Percentiles rank a stretch among this genome's conserved stretches.
These are phyloP conservation scores for Pseudomyrmex dendroicus DNA, from an alignment of 1,140 invertebrate genomes.

Conservation along the genomic window DNA sequence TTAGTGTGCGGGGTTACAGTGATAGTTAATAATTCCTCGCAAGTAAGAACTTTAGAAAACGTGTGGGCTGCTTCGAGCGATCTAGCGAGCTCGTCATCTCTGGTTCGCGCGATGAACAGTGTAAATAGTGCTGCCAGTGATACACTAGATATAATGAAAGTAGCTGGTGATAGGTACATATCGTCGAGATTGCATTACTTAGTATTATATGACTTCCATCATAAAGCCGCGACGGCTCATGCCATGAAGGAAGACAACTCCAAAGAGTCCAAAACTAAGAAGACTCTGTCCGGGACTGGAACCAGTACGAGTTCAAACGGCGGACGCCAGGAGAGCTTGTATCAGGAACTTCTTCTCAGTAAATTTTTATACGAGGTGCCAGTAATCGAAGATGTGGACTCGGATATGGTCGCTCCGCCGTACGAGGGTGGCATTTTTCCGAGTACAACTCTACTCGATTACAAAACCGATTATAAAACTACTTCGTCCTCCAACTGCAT, in stretches of 20 bases:
- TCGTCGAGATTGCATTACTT: slow-evolving; percentile 83
- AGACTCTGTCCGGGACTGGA: slow-evolving; percentile 82
- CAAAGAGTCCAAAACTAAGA: slow-evolving; percentile 82
- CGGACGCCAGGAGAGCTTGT: slow-evolving; percentile 81
- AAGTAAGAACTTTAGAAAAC: slow-evolving; percentile 81
- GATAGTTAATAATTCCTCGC: slow-evolving; percentile 73
- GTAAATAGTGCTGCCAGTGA: slow-evolving; percentile 87
- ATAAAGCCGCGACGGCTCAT: slow-evolving; percentile 77
- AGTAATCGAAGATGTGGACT: slow-evolving; percentile 83
- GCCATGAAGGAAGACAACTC: slow-evolving; percentile 76
- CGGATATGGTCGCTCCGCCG: slow-evolving; percentile 78
- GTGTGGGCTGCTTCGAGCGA: slow-evolving; percentile 83
- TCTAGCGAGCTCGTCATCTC: slow-evolving; percentile 82
- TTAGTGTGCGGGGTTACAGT: slow-evolving; percentile 84
- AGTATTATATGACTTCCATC: slow-evolving; percentile 87
- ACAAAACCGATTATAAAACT: slow-evolving; percentile 20
- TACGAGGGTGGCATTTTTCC: slow-evolving; percentile 80
- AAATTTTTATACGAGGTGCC: slow-evolving; percentile 84
- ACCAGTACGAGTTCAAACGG: slow-evolving; percentile 83
- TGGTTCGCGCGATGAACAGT: slow-evolving; percentile 87
- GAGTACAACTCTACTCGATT: slow-evolving; percentile 61
- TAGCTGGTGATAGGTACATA: slow-evolving; percentile 77
- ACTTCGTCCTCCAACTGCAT: slow-evolving; percentile 82
- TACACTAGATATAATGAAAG: slow-evolving; percentile 84
- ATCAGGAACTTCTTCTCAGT: slow-evolving; percentile 82